Evolutionary conservation across 1,140 invertebrate species (phyloP), one percentile per base, ranked within the genome.

Genomic region (Drosophila nigromelanica): DNA sequence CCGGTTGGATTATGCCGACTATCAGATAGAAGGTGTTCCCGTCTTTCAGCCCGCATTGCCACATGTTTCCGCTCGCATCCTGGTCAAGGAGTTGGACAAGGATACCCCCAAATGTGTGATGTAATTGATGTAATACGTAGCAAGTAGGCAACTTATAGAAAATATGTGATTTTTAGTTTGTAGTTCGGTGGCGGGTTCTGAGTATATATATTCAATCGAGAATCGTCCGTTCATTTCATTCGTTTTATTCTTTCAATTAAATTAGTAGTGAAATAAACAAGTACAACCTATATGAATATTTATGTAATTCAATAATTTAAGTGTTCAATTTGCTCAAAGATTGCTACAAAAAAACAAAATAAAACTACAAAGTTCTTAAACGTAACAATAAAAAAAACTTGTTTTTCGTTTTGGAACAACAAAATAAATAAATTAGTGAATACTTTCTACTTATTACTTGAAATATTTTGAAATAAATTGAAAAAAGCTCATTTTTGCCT

Each of bases 1-100:
- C 78, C 92, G 92, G 37, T 79, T 95, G 5, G 93, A 93, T 5
- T 96, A 96, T 78, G 90, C 89, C 0, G 95, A 96, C 55, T 95
- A 96, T 73, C 94, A 94, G 74, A 92, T 92, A 0, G 89, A 94
- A 50, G 94, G 93, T 14, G 90, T 93, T 69, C 92, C 92, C 18
- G 90, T 95, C 7, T 94, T 95, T 61, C 82, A 91, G 24, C 94
- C 95, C 7, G 92, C 90, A 21, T 62, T 73, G 14, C 95, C 95
- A 0, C 95, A 95, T 87, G 90, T 89, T 0, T 80, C 92, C 4
- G 90, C 93, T 3, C 90, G 87, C 33, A 92, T 94, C 30, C 94
- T 94, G 61, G 83, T 93, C 8, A 93, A 93, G 81, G 92, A 92
- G 69, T 30, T 91, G 37, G 45, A 14, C 6, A 58, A 74, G 5